Evolutionary conservation across 2,888 invertebrate species (phyloP).

Genomic region (Microctonus brassicae): DNA sequence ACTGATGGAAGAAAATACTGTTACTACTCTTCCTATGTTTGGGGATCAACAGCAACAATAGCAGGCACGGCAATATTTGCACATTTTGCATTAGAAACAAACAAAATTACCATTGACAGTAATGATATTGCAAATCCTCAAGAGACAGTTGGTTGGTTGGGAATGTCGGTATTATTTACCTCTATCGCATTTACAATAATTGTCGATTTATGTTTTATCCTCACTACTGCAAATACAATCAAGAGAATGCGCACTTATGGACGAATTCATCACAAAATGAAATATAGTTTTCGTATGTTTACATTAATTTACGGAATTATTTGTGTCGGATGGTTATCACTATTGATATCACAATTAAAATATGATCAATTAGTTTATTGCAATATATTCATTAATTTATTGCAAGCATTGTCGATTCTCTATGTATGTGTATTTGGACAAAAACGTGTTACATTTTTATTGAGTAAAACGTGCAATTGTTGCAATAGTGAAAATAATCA

Average conservation of each 20-base stretch:
- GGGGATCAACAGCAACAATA: slow-evolving; percentile 81
- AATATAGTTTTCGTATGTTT: slow-evolving; percentile 87
- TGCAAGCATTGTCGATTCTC: slow-evolving; percentile 81
- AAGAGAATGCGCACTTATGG: slow-evolving; percentile 87
- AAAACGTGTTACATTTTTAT: slow-evolving; percentile 82
- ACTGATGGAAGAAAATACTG: slow-evolving; percentile 90
- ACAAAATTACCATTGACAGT: slow-evolving; percentile 60
- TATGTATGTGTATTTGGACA: slow-evolving; percentile 85
- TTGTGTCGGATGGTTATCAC: slow-evolving; percentile 83
- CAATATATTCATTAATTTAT: slow-evolving; percentile 81
- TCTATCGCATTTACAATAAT: slow-evolving; percentile 85
- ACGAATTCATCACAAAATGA: slow-evolving; percentile 87
- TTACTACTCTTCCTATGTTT: slow-evolving; percentile 86
- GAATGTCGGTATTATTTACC: slow-evolving; percentile 86
- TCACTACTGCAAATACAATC: slow-evolving; percentile 83
- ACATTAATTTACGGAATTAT: slow-evolving; percentile 81
- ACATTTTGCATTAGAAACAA: slow-evolving; percentile 83
- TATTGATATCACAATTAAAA: slow-evolving; percentile 82
- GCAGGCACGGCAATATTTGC: slow-evolving; percentile 83
- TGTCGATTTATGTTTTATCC: slow-evolving; percentile 84
- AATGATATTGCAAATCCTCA: slow-evolving; percentile 70
- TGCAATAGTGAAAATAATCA: slow-evolving; percentile 75
- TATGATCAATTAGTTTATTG: slow-evolving; percentile 81
- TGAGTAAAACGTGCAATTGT: slow-evolving; percentile 81
- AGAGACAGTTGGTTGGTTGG: slow-evolving; percentile 85